Base-by-base conservation (phyloP, 1,140 invertebrate species). In the Sitodiplosis mosellana region DNA sequence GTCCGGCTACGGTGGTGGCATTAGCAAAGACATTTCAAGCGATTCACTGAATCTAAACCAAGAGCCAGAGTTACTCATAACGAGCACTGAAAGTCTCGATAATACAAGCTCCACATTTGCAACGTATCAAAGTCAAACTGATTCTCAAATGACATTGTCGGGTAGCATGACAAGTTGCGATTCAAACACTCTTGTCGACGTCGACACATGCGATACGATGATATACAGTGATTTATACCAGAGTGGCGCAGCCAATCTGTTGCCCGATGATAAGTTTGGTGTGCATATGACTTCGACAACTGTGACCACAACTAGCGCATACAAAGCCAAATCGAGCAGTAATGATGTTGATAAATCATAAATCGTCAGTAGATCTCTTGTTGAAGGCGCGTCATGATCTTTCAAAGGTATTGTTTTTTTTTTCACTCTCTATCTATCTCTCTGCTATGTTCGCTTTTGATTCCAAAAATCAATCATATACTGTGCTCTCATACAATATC, bases 41-140 rank as follows among this genome's bases (percentile, higher is more conserved):
- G 62, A 64, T 38, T 63, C 63, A 14, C 46, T 64, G 1, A 59
- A 63, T 27, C 55, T 65, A 56, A 63, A 65, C 49, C 66, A 66
- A 21, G 65, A 67, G 27, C 64, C 65, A 40, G 75, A 77, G 48
- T 55, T 71, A 37, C 74, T 79, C 69, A 57, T 75, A 17, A 76
- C 76, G n/a, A 80, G 77, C 54, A 78, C 74, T 2, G 77, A 78
- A 50, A 80, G 77, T 47, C 53, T 79, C 17, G 77, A 79, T 52
- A 76, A 75, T 10, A 77, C 78, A 1, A 83, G 79, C 55, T 84
- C 82, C 2, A 85, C 82, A 1, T 75, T 82, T 56, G 83, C 83
- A 15, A 85, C 81, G n/a, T 85, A 82, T 56, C 82, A 83, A 54
- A 82, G 80, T 56, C 82, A 85, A 61, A 80, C 78, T 1, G 82